A percentile compares a stretch with the other conserved stretches of the same genome.
phyloP scores from a whole-genome alignment of 2,113 vertebrate genomes.

The Epinephelus moara region DNA sequence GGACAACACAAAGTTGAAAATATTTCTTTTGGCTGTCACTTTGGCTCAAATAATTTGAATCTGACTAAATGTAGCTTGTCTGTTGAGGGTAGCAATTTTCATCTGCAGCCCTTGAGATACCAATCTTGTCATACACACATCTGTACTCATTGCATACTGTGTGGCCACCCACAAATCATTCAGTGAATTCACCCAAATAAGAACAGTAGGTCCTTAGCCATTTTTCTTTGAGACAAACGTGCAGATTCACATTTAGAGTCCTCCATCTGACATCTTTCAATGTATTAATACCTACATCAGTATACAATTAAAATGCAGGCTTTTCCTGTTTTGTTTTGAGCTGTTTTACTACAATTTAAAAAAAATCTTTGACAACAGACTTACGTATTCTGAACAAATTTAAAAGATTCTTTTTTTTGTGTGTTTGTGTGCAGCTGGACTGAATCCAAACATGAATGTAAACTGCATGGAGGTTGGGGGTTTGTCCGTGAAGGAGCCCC shows the following conservation, averaged over 20 bases:
- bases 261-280: neutral
- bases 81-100: neutral
- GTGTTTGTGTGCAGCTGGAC: conserved; percentile 87
- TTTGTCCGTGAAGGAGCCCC: conserved; percentile 94
- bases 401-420: neutral
- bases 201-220: neutral
- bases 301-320: neutral
- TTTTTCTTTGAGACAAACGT: neutral
- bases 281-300: neutral
- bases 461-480: conserved; percentile 95
- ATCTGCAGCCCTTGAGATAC: neutral
- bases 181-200: neutral
- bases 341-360: neutral
- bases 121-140: neutral
- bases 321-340: neutral
- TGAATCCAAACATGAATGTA: conserved; percentile 98
- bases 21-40: neutral
- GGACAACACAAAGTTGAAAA: neutral
- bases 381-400: neutral
- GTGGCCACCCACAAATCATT: neutral
- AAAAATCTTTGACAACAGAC: neutral
- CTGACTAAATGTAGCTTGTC: neutral
- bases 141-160: neutral
- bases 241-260: neutral
- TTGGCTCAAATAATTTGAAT: neutral